Base-by-base conservation (phyloP, 1,140 invertebrate genomes). In the Phocides pigmalion region DNA sequence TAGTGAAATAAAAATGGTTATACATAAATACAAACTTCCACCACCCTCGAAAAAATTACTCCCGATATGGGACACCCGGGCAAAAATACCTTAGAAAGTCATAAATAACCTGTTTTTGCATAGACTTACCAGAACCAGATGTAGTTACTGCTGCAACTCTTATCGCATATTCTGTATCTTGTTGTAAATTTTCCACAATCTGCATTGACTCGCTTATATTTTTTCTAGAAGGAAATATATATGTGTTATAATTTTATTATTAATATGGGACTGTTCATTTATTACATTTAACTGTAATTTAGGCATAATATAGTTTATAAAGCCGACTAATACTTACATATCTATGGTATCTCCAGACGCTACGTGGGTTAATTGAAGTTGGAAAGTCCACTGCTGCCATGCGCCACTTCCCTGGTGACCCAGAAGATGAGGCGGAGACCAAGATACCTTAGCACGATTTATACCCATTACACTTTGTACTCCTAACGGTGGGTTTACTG, bases 371-470 rank as follows among this genome's bases (percentile, higher is more conserved):
- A 97, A 93, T 67, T 95, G 94, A 14, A 99, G 90, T 78, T 96
- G 95, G 83, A 97, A 99, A 0, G 93, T 94, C 97, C 97, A 98
- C 64, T 95, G 94, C 70, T 96, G 95, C 94, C 96, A 98, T 0
- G 97, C 95, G 0, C 95, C 95, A 44, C 93, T 95, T 0, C 97
- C 96, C 87, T 97, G 96, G 22, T 95, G 95, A 6, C 95, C 95
- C 9, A 97, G 82, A 0, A 95, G 82, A 76, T 95, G 93, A 0
- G 98, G 97, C 4, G 93, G 92, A 20, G 94, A 92, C 97, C 97
- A 98, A 0, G 94, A 94, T 8, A 97, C 94, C 74, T 95, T 95
- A 0, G 96, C 96, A n/a, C 93, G 92, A 66, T 94, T 92, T 0
- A 94, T 92, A 0, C 95, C 95, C 75, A 98, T 94, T 42, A 98